Evolutionary conservation across 2,113 vertebrate species (phyloP).

Genomic region (Steatornis caripensis): DNA sequence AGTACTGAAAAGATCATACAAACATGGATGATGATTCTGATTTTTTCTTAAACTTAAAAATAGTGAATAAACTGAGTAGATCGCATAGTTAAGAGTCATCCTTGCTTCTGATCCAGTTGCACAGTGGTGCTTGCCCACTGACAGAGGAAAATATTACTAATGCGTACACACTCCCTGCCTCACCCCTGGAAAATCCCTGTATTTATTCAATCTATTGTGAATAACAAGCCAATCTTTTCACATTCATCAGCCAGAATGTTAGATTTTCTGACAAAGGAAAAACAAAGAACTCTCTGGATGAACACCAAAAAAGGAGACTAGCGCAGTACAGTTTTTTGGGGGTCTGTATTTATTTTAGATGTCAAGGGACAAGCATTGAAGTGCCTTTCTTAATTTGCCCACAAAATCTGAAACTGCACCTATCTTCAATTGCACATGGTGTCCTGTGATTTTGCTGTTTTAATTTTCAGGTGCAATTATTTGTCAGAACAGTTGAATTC

Average conservation of each 20-base stretch:
- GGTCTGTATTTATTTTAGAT: not conserved
- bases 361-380: not conserved
- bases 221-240: not conserved
- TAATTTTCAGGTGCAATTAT: not conserved
- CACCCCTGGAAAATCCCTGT: slow-evolving; percentile 20
- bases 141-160: not conserved
- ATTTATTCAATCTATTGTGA: not conserved
- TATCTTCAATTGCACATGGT: not conserved
- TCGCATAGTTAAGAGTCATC: not conserved
- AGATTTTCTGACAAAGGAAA: not conserved
- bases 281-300: not conserved
- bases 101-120: not conserved
- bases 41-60: not conserved
- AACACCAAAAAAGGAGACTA: not conserved
- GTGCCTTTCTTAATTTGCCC: not conserved
- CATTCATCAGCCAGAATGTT: not conserved
- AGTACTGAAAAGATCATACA: not conserved
- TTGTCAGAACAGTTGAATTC: not conserved
- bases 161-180: not conserved
- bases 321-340: rapidly evolving
- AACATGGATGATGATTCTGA: not conserved
- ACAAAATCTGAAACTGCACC: not conserved
- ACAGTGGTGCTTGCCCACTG: not conserved
- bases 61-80: not conserved
- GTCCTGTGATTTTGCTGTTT: not conserved